Percentiles rank a stretch among this genome's conserved stretches.
phyloP scores from a whole-genome alignment of 2,888 invertebrate genomes.

The Machimus rusticus region DNA sequence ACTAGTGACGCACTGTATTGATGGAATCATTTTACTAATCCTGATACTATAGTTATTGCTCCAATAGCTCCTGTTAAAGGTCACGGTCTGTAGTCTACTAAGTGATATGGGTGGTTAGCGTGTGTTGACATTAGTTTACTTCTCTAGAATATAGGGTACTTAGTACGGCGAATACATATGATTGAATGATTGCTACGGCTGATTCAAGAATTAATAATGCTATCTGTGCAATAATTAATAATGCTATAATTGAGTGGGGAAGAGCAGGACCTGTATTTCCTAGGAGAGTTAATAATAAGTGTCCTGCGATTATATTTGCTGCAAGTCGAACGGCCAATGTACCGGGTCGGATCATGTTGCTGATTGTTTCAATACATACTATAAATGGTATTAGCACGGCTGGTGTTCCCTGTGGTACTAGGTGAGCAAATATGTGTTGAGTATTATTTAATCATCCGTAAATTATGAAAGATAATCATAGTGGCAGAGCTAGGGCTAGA shows the following conservation, averaged over 20 bases:
- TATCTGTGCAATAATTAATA: conserved; percentile 61
- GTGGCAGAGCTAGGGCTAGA: conserved; percentile 67
- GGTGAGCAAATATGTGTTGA: conserved; percentile 71
- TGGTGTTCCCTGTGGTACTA: conserved; percentile 75
- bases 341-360: conserved; percentile 74
- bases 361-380: conserved; percentile 78
- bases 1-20: conserved; percentile 66
- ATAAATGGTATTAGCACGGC: conserved; percentile 73
- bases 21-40: conserved; percentile 71
- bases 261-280: conserved; percentile 62
- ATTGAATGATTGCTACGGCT: conserved; percentile 68
- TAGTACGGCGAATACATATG: conserved; percentile 70
- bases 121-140: conserved; percentile 67
- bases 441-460: conserved; percentile 71
- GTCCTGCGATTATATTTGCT: conserved; percentile 81
- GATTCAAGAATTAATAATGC: conserved; percentile 63
- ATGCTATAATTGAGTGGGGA: conserved; percentile 50
- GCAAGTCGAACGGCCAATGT: conserved; percentile 75
- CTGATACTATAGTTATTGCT: conserved; percentile 67
- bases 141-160: conserved; percentile 73
- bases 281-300: conserved; percentile 71
- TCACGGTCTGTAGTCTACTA: conserved; percentile 73
- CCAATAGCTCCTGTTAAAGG: conserved; percentile 69
- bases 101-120: conserved; percentile 70
- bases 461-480: conserved; percentile 73